These are phyloP conservation scores for Cylindroiulus punctatus DNA, from an alignment of 2,888 invertebrate genomes.

Conservation along the genomic window DNA sequence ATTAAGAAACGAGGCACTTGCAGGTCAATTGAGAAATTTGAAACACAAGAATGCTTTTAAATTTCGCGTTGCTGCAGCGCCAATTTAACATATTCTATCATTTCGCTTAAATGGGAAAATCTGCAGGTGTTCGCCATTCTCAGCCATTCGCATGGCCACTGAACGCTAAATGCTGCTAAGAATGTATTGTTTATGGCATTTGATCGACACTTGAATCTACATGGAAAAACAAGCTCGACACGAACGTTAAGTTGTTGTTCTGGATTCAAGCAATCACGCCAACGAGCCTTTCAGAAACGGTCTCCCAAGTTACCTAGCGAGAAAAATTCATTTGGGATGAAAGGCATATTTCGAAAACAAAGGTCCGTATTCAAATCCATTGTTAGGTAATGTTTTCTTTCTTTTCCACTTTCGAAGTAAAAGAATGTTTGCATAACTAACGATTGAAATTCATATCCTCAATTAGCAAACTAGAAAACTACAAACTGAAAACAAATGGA, in stretches of 20 bases:
- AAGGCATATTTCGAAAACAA: slow-evolving; percentile 4
- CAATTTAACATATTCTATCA: not conserved
- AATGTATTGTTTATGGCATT: not conserved
- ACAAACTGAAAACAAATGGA: not conserved
- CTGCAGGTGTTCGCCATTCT: not conserved
- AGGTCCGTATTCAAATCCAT: not conserved
- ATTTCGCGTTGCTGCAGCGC: not conserved
- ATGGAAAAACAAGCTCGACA: not conserved
- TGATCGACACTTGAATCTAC: slow-evolving; percentile 4
- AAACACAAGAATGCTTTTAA: slow-evolving; percentile 36
- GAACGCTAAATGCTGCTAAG: not conserved
- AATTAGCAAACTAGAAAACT: not conserved
- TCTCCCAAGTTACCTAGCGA: slow-evolving; percentile 5
- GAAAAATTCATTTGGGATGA: slow-evolving; percentile 10
- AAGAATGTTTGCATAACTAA: not conserved
- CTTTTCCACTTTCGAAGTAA: not conserved
- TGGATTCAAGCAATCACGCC: not conserved
- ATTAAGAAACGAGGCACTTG: not conserved
- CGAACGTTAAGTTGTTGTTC: not conserved
- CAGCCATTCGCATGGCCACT: not conserved
- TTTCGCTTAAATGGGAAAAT: not conserved
- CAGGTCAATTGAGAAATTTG: not conserved
- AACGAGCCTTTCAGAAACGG: not conserved
- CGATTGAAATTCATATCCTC: not conserved
- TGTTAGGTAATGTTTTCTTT: not conserved